Evolutionary conservation across 35 echinoderm and acorn worm genomes (phyloP), one percentile per base, ranked within the genome.

Genomic region (Ptychodera flava): DNA sequence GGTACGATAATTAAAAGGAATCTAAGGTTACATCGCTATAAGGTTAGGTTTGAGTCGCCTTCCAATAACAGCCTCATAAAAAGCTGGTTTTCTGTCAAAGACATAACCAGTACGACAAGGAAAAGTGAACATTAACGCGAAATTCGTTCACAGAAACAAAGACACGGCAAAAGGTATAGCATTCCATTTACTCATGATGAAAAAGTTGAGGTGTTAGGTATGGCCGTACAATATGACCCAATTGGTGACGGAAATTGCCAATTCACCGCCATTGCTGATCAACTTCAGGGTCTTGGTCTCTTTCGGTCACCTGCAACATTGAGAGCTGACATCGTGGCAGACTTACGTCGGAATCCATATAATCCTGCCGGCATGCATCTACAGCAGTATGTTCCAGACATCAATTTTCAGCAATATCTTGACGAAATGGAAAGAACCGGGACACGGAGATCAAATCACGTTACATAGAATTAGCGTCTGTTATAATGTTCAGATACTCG

Each of bases 21-120:
- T n/a, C 36, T 75, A 34, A 85, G 77, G 0, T 14, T 33, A 0
- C 77, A 76, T 53, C 33, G 29, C 77, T 87, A 87, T 87, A 45
- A 87, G 27, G 85, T 87, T 31, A 76, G 85, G 0, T 45, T 78
- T 28, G 78, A 87, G 85, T 87, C 85, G 77, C 78, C 52, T 87
- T 87, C 85, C 2, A 77, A 33, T 87, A 87, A 76, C 85, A 78
- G 78, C 1, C 77, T 78, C 77, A 78, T 77, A 78, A 34, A 87
- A 78, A 52, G 79, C 16, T 32, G 37, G 84, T 35, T 85, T 6
- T 76, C 84, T 87, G 0, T 87, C 53, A 77, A 1, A 16, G 64
- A 87, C 85, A 87, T 87, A 87, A 87, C 85, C 32, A 35, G 12
- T 33, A 77, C 77, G 33, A 87, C 85, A 78, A 78, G 77, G 77